Conservation (phyloP, 2,888 invertebrate species). For the Hemicrepidius hirtus region DNA sequence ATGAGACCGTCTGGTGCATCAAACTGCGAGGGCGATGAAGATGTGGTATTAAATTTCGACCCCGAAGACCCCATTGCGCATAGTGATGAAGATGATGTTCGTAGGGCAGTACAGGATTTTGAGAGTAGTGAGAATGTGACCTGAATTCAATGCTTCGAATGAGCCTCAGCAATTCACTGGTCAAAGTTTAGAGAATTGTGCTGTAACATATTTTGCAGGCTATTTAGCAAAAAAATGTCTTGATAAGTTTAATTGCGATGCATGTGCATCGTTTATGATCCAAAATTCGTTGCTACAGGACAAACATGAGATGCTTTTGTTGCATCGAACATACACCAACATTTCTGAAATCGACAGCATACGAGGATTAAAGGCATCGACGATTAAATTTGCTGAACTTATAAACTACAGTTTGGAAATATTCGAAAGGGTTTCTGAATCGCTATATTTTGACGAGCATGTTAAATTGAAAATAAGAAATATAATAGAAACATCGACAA, state of each 20-base stretch:
- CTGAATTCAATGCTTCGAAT: neutral
- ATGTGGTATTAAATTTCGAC: too few species aligned
- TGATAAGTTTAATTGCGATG: neutral
- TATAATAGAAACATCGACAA: neutral
- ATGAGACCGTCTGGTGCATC: too few species aligned
- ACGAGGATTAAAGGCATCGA: neutral
- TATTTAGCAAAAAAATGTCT: conserved; percentile 7
- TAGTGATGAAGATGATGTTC: neutral
- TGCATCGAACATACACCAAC: too few species aligned
- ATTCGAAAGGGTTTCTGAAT: neutral
- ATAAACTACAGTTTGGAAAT: neutral
- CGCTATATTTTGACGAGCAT: neutral
- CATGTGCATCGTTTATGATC: neutral
- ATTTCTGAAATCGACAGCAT: neutral
- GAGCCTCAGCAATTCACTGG: neutral
- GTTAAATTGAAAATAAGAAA: neutral
- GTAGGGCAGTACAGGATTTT: neutral
- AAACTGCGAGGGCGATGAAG: too few species aligned
- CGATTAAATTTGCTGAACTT: neutral
- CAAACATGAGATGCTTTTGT: too few species aligned
- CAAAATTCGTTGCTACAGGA: neutral
- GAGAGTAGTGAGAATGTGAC: neutral
- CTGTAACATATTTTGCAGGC: conserved; percentile 2
- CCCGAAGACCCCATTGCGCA: neutral
- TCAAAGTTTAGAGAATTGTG: conserved; percentile 6